phyloP scores from a whole-genome alignment of 2,888 invertebrate species.

The Buathra laborator region DNA sequence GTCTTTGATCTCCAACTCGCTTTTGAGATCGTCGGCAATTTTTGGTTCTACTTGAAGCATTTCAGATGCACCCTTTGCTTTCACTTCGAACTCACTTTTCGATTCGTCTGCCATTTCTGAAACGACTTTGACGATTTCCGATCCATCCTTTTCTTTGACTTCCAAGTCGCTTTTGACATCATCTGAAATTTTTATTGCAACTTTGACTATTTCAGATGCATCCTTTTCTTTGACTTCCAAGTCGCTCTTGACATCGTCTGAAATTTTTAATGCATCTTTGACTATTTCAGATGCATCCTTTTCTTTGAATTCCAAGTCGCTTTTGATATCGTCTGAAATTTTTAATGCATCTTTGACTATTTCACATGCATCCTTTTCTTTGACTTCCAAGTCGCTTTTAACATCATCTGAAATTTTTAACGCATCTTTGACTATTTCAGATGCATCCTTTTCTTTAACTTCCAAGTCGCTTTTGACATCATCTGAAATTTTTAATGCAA shows the following conservation, averaged over 20 bases:
- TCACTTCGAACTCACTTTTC: constrained; percentile 41
- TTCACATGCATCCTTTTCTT: constrained; percentile 31
- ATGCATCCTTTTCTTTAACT: too few species aligned
- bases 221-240: background rate
- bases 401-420: too few species aligned
- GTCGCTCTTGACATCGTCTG: background rate
- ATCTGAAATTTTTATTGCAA: too few species aligned
- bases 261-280: too few species aligned
- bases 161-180: background rate
- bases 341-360: too few species aligned
- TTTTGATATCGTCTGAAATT: too few species aligned
- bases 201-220: background rate
- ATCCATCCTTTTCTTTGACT: constrained; percentile 31
- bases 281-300: constrained; percentile 11
- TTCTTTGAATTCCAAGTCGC: constrained; percentile 43
- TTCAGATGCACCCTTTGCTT: constrained; percentile 16
- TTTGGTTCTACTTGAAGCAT: constrained; percentile 49
- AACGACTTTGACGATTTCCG: constrained; percentile 30
- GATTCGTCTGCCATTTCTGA: background rate
- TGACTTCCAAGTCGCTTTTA: constrained; percentile 29
- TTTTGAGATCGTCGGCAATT: constrained; percentile 17
- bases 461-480: too few species aligned
- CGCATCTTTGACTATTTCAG: too few species aligned
- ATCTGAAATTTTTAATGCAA: too few species aligned
- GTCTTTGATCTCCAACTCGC: too few species aligned